A percentile compares a stretch with the other conserved stretches of the same genome.
phyloP scores from a whole-genome alignment of 2,888 invertebrate species.

The Thera britannica region DNA sequence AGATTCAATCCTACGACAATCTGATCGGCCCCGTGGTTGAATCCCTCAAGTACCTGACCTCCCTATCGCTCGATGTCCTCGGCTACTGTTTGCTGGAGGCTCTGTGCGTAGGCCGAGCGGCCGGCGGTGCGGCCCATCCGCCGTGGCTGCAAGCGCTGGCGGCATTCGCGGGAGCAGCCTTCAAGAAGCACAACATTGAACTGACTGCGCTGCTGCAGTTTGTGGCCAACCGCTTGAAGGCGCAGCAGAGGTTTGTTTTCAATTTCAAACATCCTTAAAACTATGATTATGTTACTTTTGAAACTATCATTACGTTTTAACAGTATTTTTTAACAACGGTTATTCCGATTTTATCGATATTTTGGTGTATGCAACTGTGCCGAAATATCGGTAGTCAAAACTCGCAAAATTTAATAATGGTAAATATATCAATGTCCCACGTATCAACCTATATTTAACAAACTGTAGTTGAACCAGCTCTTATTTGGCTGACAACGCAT shows the following conservation, averaged over 20 bases:
- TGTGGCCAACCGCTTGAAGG: constrained; percentile 98
- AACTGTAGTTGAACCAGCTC: no score
- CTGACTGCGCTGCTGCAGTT: constrained; percentile 97
- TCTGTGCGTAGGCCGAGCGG: constrained; percentile 82
- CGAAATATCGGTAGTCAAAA: no score
- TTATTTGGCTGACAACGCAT: no score
- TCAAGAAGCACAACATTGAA: constrained; percentile 98
- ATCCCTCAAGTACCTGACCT: constrained; percentile 97
- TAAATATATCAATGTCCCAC: no score
- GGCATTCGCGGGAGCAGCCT: constrained; percentile 97
- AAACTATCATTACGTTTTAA: no score
- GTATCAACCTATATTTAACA: no score
- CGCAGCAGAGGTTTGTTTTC: constrained; percentile 92
- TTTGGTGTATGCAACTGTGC: no score
- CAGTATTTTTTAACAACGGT: no score
- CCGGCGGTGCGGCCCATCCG: constrained; percentile 93
- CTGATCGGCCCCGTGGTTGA: constrained; percentile 98
- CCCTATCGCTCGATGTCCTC: constrained; percentile 97
- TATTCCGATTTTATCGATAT: no score
- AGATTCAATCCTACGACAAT: constrained; percentile 97
- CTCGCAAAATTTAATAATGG: no score
- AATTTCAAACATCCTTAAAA: not conserved
- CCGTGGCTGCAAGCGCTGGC: constrained; percentile 97
- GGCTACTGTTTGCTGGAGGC: constrained; percentile 98
- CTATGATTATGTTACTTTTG: not conserved